These are phyloP conservation scores for Petrolisthes cinctipes DNA, from an alignment of 2,888 invertebrate species.

Conservation along the genomic window DNA sequence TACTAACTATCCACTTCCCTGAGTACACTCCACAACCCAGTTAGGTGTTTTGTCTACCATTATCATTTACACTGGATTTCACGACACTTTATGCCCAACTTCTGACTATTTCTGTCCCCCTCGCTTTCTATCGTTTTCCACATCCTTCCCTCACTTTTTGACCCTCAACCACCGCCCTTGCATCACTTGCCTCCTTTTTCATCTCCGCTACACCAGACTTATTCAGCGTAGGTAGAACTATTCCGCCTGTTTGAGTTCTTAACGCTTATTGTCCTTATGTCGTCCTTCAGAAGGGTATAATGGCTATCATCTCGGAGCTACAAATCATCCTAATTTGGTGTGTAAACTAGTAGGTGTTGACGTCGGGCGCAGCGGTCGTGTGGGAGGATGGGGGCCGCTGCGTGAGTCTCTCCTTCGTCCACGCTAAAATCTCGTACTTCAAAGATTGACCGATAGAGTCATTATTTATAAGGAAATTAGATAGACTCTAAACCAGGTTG, in stretches of 20 bases:
- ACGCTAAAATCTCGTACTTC: slow-evolving; percentile 31
- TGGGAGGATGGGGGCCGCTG: slow-evolving; percentile 19
- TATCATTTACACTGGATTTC: no score
- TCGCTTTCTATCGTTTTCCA: not conserved
- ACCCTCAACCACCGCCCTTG: no score
- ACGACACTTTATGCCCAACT: no score
- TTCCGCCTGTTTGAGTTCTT: slow-evolving; percentile 23
- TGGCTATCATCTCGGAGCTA: slow-evolving; percentile 43
- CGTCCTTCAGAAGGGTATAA: slow-evolving; percentile 30
- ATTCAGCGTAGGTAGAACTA: not conserved
- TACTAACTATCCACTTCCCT: not conserved
- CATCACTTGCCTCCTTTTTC: no score
- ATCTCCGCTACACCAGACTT: not conserved
- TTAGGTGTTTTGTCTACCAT: no score
- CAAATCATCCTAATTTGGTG: slow-evolving; percentile 53
- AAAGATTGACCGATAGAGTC: slow-evolving; percentile 57
- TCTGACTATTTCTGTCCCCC: not conserved
- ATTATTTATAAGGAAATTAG: slow-evolving; percentile 55
- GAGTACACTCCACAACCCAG: not conserved
- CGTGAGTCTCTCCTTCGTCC: slow-evolving; percentile 31
- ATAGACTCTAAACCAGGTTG: slow-evolving; percentile 33
- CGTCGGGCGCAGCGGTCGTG: slow-evolving; percentile 21
- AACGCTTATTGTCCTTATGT: slow-evolving; percentile 39
- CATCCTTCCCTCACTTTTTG: not conserved
- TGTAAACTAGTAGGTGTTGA: slow-evolving; percentile 47